These are phyloP conservation scores for Metalampra italica DNA, from an alignment of 2,888 invertebrate species.

Conservation along the genomic window DNA sequence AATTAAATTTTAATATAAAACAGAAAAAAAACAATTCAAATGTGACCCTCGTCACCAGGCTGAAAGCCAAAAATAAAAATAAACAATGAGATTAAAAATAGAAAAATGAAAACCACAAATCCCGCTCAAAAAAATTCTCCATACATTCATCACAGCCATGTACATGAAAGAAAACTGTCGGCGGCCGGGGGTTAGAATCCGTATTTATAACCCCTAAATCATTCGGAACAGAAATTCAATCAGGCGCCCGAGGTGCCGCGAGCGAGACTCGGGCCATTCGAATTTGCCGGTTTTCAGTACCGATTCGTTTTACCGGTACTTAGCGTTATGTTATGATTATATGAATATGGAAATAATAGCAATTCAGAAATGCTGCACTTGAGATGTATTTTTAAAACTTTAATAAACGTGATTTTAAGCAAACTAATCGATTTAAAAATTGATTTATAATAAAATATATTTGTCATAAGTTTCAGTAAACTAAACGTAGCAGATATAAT, in stretches of 20 bases:
- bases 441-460: too few relatives aligned
- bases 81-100: too few relatives aligned
- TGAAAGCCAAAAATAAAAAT: too few relatives aligned
- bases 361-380: too few relatives aligned
- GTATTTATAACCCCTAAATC: slow-evolving; percentile 58
- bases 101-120: neutral
- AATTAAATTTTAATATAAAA: too few relatives aligned
- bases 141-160: slow-evolving; percentile 21
- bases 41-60: neutral
- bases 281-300: slow-evolving; percentile 2
- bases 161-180: slow-evolving; percentile 22
- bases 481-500: too few relatives aligned
- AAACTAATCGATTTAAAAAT: too few relatives aligned
- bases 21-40: neutral
- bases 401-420: too few relatives aligned
- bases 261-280: slow-evolving; percentile 3
- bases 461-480: too few relatives aligned
- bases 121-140: neutral
- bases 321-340: too few relatives aligned
- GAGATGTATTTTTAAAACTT: too few relatives aligned
- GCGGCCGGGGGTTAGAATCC: slow-evolving; percentile 34
- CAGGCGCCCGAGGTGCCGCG: slow-evolving; percentile 38
- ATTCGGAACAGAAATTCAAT: slow-evolving; percentile 61
- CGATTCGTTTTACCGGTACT: neutral
- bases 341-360: too few relatives aligned